Conservation (phyloP, 2,888 invertebrate genomes). For the Xiphydria camelus region DNA sequence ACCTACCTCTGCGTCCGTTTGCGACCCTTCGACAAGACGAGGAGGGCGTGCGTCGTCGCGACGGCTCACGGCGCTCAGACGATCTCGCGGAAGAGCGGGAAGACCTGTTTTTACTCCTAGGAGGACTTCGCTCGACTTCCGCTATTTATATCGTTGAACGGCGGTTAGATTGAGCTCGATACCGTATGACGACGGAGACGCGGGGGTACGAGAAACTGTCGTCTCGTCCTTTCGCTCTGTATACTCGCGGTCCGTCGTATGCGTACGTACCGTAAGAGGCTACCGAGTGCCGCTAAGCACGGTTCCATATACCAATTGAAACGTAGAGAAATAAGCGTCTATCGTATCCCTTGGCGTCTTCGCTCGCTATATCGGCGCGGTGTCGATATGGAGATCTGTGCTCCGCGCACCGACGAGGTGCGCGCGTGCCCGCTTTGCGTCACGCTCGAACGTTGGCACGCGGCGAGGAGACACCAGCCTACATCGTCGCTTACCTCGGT, state of each 20-base stretch:
- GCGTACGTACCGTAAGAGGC: conserved; percentile 13
- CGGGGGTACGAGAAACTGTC: neutral
- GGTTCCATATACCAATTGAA: conserved; percentile 15
- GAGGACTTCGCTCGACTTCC: too few species aligned
- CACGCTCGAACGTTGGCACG: too few species aligned
- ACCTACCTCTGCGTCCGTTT: conserved; percentile 83
- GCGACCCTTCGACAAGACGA: conserved; percentile 68
- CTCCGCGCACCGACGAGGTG: too few species aligned
- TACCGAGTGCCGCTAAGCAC: conserved; percentile 22
- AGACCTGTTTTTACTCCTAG: conserved; percentile 73
- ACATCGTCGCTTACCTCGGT: too few species aligned
- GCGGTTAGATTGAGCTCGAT: too few species aligned
- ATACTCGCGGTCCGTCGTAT: neutral
- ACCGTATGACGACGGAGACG: neutral
- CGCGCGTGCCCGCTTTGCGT: too few species aligned
- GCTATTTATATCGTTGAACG: too few species aligned
- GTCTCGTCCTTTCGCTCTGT: neutral
- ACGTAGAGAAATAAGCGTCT: neutral
- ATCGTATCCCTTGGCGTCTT: neutral
- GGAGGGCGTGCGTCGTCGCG: conserved; percentile 56
- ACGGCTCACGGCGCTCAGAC: conserved; percentile 45
- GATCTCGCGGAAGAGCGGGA: conserved; percentile 53
- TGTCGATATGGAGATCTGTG: neutral
- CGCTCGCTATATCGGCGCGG: neutral
- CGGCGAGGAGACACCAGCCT: too few species aligned